Conservation (phyloP, 2,888 invertebrate species). For the Siphonodentalium dalli region DNA sequence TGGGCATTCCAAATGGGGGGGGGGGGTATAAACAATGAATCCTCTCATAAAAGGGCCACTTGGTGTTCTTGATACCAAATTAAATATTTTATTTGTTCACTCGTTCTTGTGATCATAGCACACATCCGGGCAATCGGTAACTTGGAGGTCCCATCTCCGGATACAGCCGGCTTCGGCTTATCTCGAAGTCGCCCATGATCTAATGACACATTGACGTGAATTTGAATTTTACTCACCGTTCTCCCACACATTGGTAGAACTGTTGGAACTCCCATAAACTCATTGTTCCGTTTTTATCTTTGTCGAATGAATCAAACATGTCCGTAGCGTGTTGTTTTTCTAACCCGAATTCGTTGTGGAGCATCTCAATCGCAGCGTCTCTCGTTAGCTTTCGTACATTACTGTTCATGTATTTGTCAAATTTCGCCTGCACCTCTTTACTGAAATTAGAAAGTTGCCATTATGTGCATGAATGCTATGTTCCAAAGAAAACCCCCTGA, state of each 20-base stretch:
- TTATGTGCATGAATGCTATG: too few species aligned
- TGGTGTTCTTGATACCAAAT: too few species aligned
- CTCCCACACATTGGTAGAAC: slow-evolving; percentile 55
- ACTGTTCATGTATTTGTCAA: slow-evolving; percentile 58
- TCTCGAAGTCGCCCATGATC: neutral
- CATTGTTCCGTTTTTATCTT: slow-evolving; percentile 59
- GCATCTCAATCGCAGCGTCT: slow-evolving; percentile 51
- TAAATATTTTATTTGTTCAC: too few species aligned
- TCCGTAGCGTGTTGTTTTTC: slow-evolving; percentile 47
- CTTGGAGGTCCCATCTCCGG: too few species aligned
- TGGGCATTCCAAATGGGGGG: too few species aligned
- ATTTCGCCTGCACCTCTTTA: slow-evolving; percentile 55
- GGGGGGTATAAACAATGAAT: too few species aligned
- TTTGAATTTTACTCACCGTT: slow-evolving; percentile 56
- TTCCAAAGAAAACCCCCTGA: too few species aligned
- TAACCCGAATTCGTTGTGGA: slow-evolving; percentile 54
- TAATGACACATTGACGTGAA: neutral
- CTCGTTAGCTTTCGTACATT: slow-evolving; percentile 54
- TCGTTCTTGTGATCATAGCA: too few species aligned
- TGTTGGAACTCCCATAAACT: slow-evolving; percentile 63
- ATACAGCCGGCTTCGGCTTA: too few species aligned
- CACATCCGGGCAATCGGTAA: too few species aligned
- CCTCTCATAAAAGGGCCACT: too few species aligned
- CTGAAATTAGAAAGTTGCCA: too few species aligned
- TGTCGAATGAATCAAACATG: slow-evolving; percentile 62